These are phyloP conservation scores for Hippocampus abdominalis DNA, from an alignment of 2,113 vertebrate genomes.

Conservation along the genomic window DNA sequence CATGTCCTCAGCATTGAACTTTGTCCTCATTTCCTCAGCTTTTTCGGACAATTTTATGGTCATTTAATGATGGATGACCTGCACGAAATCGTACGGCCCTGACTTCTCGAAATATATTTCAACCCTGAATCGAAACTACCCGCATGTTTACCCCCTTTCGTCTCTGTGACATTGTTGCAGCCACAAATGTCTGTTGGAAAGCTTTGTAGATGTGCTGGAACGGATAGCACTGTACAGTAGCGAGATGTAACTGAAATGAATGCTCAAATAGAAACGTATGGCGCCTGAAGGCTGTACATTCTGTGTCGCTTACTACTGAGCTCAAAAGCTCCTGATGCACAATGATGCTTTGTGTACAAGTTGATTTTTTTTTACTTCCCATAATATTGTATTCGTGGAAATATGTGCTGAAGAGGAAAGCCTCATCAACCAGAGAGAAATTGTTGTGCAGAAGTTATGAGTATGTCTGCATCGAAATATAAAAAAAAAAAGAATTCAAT, in stretches of 20 bases:
- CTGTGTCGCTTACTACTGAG: background rate
- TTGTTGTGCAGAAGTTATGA: background rate
- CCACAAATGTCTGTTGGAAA: background rate
- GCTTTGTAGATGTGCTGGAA: background rate
- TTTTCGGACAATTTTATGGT: constrained; percentile 65
- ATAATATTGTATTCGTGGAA: no score
- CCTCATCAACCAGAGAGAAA: background rate
- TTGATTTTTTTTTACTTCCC: no score
- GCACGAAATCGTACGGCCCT: constrained; percentile 50
- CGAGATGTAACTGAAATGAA: background rate
- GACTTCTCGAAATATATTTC: constrained; percentile 29
- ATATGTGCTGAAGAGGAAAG: background rate
- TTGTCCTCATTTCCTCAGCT: constrained; percentile 38
- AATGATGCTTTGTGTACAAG: no score
- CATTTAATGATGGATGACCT: constrained; percentile 67
- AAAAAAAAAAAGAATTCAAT: background rate
- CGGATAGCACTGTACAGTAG: background rate
- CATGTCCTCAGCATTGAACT: constrained; percentile 41
- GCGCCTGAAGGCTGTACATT: background rate
- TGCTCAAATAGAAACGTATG: background rate
- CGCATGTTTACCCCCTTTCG: background rate
- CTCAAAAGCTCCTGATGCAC: no score
- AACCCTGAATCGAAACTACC: constrained; percentile 7
- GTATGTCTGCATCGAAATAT: background rate
- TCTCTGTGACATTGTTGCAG: background rate